phyloP scores from a whole-genome alignment of 2,113 vertebrate species.

The Nothoprocta pentlandii region DNA sequence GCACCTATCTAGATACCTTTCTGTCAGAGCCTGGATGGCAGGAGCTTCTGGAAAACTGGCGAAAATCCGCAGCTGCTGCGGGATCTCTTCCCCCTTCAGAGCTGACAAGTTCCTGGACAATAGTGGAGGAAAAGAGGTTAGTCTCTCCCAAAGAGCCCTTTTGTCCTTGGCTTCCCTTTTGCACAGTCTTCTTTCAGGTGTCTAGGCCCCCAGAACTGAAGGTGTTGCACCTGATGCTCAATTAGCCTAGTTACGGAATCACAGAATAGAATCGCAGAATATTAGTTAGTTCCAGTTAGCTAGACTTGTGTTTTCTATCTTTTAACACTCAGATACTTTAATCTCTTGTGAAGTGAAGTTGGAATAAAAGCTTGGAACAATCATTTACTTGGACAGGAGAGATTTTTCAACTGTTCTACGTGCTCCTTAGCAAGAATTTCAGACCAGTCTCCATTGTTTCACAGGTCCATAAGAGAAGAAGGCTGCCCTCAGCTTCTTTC shows the following conservation, averaged over 20 bases:
- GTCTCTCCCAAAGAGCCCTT: background rate
- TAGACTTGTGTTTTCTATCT: background rate
- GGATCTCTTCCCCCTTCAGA: background rate
- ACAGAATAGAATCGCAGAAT: too few relatives aligned
- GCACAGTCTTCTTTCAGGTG: fast-evolving
- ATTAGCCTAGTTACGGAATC: too few relatives aligned
- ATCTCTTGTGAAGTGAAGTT: background rate
- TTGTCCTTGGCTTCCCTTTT: fast-evolving
- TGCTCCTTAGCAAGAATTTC: background rate
- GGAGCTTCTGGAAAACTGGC: background rate
- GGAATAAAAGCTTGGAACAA: fast-evolving
- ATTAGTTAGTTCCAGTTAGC: background rate
- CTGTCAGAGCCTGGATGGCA: background rate
- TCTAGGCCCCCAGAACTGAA: background rate
- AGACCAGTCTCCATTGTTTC: background rate
- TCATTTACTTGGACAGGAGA: too few relatives aligned
- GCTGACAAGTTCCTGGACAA: fast-evolving
- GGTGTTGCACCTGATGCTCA: background rate
- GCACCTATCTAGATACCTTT: background rate
- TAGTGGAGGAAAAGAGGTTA: background rate
- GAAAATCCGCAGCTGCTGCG: background rate
- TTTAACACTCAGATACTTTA: background rate
- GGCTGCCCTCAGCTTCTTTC: background rate
- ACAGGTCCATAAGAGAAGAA: background rate
- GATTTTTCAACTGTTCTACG: too few relatives aligned